phyloP scores from a whole-genome alignment of 2,113 vertebrate genomes.

The Balaenoptera acutorostrata region DNA sequence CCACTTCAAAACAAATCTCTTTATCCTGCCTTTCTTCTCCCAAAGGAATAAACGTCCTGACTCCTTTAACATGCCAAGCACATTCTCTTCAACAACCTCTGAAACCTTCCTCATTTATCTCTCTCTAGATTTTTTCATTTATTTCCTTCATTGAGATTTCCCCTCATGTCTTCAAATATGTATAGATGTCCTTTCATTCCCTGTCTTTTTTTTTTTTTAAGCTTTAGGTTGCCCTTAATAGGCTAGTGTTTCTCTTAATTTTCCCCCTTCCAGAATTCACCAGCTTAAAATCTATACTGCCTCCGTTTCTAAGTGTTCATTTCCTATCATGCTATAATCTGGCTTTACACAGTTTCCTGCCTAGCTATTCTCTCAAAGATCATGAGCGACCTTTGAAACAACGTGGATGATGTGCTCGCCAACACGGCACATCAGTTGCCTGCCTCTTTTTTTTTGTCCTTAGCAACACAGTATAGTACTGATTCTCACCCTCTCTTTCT shows the following conservation, averaged over 20 bases:
- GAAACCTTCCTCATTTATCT: background rate
- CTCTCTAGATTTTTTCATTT: background rate
- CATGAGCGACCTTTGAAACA: background rate
- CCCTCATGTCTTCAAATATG: background rate
- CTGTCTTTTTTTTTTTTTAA: background rate
- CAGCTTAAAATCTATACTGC: background rate
- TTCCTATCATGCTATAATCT: background rate
- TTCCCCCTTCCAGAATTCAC: background rate
- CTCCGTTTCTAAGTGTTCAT: background rate
- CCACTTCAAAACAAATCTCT: background rate
- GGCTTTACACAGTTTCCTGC: background rate
- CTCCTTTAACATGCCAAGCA: background rate
- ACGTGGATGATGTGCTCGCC: background rate
- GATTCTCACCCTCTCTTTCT: no score
- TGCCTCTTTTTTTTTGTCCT: background rate
- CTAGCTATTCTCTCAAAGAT: background rate
- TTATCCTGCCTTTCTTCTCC: background rate
- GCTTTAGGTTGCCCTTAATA: background rate
- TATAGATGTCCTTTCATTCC: background rate
- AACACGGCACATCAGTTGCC: background rate
- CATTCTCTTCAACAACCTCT: background rate
- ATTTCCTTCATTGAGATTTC: background rate
- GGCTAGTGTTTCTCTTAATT: background rate
- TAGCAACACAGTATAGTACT: rapidly evolving
- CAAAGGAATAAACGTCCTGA: background rate